These are phyloP conservation scores for Marmota flaviventris DNA, from an alignment of 2,113 vertebrate species.

Conservation along the genomic window DNA sequence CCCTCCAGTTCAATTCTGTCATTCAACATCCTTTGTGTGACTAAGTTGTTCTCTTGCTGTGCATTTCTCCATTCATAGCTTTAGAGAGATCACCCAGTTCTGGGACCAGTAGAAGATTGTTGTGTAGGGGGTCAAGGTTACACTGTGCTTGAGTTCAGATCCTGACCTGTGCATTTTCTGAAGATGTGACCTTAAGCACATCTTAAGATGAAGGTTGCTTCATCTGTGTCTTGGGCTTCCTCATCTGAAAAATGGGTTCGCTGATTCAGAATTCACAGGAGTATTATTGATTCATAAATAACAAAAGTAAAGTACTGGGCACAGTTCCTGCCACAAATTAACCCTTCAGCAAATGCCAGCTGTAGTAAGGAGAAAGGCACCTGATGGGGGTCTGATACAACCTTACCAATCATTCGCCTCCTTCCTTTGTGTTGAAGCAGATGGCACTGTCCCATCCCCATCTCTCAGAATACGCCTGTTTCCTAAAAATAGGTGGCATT, in stretches of 20 bases:
- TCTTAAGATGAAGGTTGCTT: background rate
- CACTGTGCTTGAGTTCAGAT: background rate
- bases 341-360: background rate
- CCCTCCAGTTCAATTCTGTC: background rate
- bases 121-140: background rate
- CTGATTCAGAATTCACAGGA: background rate
- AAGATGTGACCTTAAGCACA: background rate
- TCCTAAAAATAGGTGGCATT: background rate
- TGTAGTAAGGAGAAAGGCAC: background rate
- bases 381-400: background rate
- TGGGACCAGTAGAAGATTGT: background rate
- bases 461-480: background rate
- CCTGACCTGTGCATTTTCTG: background rate
- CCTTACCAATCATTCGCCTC: fast-evolving
- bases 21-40: background rate
- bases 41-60: background rate
- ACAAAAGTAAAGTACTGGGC: background rate
- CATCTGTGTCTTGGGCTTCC: background rate
- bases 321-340: background rate
- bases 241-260: background rate
- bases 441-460: fast-evolving
- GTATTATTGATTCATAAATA: background rate
- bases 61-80: background rate
- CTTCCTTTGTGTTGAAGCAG: background rate
- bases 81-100: background rate